A percentile compares a stretch with the other conserved stretches of the same genome.
Conservation (phyloP, 2,797 vertebrate genomes). For the Characodon lateralis region DNA sequence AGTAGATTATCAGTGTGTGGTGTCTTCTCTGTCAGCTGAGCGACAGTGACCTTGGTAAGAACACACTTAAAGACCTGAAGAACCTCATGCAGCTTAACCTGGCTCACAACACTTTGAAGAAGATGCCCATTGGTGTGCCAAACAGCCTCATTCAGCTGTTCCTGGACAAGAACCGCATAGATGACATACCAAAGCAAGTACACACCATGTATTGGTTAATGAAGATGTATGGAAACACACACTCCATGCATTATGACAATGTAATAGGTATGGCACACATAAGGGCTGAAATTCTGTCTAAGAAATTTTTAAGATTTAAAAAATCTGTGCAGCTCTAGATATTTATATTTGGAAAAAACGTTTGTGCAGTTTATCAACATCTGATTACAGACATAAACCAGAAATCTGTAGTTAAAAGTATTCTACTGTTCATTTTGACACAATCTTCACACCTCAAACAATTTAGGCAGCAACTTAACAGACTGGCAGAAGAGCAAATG, state of each 20-base stretch:
- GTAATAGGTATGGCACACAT: neutral
- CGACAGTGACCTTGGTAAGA: conserved; percentile 87
- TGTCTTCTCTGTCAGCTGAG: conserved; percentile 64
- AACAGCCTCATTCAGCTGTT: conserved; percentile 89
- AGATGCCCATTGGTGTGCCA: conserved; percentile 91
- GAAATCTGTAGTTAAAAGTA: neutral
- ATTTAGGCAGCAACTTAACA: too few species aligned
- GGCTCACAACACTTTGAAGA: conserved; percentile 90
- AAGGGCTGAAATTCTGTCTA: neutral
- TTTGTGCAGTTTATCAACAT: too few species aligned
- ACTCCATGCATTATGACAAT: neutral
- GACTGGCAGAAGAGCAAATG: too few species aligned
- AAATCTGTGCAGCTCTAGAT: neutral
- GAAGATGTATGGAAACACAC: neutral
- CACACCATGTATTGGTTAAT: conserved; percentile 10
- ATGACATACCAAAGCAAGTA: conserved; percentile 86
- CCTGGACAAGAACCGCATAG: conserved; percentile 93
- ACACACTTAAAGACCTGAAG: conserved; percentile 91
- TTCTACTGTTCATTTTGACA: too few species aligned
- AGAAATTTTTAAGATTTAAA: neutral
- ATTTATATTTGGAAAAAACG: neutral
- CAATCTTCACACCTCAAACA: too few species aligned
- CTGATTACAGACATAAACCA: neutral
- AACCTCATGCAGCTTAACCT: conserved; percentile 95
- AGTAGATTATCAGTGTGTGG: conserved; percentile 5